These are phyloP conservation scores for Edolisoma coerulescens DNA, from an alignment of 2,113 vertebrate genomes.

Conservation along the genomic window DNA sequence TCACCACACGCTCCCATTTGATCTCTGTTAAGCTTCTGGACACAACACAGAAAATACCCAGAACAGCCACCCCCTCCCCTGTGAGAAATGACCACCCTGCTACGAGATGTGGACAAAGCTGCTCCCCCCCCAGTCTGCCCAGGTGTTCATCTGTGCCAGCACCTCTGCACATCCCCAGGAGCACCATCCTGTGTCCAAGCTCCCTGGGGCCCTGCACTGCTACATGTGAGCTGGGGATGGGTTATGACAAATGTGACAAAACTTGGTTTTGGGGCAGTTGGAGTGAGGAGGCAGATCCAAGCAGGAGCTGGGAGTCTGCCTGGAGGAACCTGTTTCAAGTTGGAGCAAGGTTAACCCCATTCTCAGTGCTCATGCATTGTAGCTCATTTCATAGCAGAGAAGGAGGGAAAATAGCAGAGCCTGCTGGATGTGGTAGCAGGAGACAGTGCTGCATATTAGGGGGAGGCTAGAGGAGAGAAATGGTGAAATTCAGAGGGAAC, in stretches of 20 bases:
- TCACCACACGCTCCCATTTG: background rate
- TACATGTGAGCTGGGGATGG: background rate
- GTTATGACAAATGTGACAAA: background rate
- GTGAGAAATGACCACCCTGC: background rate
- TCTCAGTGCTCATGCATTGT: background rate
- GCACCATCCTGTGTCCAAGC: background rate
- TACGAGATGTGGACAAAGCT: background rate
- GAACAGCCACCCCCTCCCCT: background rate
- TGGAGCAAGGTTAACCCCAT: background rate
- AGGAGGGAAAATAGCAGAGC: background rate
- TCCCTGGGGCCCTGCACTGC: background rate
- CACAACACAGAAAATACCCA: background rate
- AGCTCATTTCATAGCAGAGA: background rate
- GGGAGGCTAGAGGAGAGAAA: background rate
- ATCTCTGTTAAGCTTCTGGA: background rate
- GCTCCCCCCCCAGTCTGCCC: background rate
- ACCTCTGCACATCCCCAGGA: background rate
- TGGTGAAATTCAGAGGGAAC: slow-evolving; percentile 17
- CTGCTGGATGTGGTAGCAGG: background rate
- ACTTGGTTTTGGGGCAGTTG: background rate
- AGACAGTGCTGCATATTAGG: background rate
- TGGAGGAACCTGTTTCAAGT: background rate
- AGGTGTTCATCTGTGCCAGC: background rate
- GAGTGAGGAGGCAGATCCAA: background rate
- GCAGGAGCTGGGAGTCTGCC: background rate